These are phyloP conservation scores for Drosophila nebulosa DNA, from an alignment of 1,140 invertebrate species.

Conservation along the genomic window DNA sequence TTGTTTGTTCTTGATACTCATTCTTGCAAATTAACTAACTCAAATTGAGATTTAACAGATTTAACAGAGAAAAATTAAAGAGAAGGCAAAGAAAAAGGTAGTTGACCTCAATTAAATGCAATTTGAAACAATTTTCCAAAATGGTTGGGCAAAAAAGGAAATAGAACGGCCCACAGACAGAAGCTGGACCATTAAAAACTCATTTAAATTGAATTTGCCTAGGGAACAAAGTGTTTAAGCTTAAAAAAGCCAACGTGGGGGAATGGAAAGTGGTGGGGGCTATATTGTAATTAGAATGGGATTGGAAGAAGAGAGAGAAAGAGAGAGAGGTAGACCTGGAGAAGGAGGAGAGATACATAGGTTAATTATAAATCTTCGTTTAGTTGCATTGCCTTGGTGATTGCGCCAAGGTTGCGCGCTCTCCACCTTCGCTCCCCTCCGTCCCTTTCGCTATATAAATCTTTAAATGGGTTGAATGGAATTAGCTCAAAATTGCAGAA, in stretches of 20 bases:
- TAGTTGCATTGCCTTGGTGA: slow-evolving; percentile 5
- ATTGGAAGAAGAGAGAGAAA: background rate
- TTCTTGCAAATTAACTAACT: no score
- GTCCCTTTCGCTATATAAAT: no score
- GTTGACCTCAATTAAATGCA: slow-evolving; percentile 52
- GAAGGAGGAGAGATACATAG: background rate
- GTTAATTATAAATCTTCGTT: slow-evolving; percentile 9
- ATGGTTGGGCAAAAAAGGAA: background rate
- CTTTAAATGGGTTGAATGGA: slow-evolving; percentile 32
- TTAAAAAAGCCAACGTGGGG: background rate
- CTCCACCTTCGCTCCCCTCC: no score
- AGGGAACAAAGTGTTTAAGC: background rate
- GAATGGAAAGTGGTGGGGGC: no score
- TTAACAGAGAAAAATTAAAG: background rate
- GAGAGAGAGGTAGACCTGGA: background rate
- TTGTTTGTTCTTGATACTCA: no score
- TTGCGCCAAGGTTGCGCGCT: background rate
- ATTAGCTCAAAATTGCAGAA: slow-evolving; percentile 75
- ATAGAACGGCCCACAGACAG: background rate
- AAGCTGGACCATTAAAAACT: slow-evolving; percentile 58
- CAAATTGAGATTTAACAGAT: no score
- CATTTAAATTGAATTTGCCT: slow-evolving; percentile 71
- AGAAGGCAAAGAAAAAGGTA: background rate
- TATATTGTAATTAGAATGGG: slow-evolving; percentile 70
- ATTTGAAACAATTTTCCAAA: slow-evolving; percentile 33